phyloP scores from a whole-genome alignment of 2,888 invertebrate genomes.

The Nephrotoma guestfalica region DNA sequence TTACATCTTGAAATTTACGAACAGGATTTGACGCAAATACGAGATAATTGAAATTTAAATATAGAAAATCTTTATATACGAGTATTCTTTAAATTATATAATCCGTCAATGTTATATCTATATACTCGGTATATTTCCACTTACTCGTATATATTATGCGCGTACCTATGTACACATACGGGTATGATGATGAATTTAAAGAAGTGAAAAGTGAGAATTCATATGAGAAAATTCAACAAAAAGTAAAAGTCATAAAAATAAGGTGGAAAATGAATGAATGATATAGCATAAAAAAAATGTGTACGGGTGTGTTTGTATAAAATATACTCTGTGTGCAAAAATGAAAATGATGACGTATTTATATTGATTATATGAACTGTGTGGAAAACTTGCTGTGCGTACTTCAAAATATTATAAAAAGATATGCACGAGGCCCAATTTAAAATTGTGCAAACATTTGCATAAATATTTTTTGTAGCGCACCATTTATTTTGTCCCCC shows the following conservation, averaged over 20 bases:
- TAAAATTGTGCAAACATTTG: neutral
- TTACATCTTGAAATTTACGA: neutral
- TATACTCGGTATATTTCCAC: no score
- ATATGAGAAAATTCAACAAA: neutral
- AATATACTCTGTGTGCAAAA: neutral
- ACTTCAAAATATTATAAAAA: neutral
- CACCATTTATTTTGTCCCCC: neutral
- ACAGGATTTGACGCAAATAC: neutral
- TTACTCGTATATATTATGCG: no score
- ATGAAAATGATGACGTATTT: neutral
- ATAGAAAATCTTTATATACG: neutral
- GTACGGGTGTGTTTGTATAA: neutral
- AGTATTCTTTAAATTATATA: neutral
- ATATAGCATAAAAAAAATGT: neutral
- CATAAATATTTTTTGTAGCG: neutral
- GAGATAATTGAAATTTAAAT: neutral
- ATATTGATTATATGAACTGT: neutral
- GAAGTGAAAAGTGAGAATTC: neutral
- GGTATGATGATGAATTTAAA: neutral
- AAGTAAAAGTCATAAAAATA: neutral
- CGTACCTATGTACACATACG: neutral
- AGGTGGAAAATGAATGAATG: neutral
- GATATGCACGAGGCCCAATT: neutral
- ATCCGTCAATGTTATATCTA: neutral
- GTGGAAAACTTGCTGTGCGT: neutral